These are phyloP conservation scores for Dryococelus australis DNA, from an alignment of 2,888 invertebrate genomes.

Conservation along the genomic window DNA sequence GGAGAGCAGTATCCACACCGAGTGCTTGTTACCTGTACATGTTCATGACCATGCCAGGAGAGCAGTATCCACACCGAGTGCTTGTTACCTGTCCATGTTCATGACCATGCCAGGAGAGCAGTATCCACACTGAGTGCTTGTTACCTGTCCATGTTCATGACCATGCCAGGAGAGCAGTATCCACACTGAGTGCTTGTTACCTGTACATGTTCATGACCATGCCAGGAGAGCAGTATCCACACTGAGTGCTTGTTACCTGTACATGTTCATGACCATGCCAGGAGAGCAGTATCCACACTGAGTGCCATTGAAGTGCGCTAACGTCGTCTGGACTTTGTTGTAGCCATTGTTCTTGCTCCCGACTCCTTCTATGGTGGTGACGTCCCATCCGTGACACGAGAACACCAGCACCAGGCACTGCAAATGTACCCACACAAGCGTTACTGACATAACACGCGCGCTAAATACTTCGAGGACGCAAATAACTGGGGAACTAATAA, in stretches of 20 bases:
- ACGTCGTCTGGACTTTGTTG: slow-evolving; percentile 70
- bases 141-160: slow-evolving; percentile 81
- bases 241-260: slow-evolving; percentile 66
- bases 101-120: slow-evolving; percentile 82
- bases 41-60: slow-evolving; percentile 80
- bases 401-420: slow-evolving; percentile 71
- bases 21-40: slow-evolving; percentile 78
- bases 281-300: slow-evolving; percentile 81
- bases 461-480: too few relatives aligned
- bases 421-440: slow-evolving; percentile 42
- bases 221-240: slow-evolving; percentile 79
- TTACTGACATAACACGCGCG: too few relatives aligned
- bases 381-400: slow-evolving; percentile 70
- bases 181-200: slow-evolving; percentile 80
- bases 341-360: slow-evolving; percentile 71
- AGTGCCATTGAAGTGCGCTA: slow-evolving; percentile 72
- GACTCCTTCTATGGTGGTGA: slow-evolving; percentile 76
- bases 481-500: too few relatives aligned
- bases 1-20: slow-evolving; percentile 81
- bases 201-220: slow-evolving; percentile 81
- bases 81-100: slow-evolving; percentile 81
- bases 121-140: slow-evolving; percentile 77
- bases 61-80: slow-evolving; percentile 78
- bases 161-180: slow-evolving; percentile 79
- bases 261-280: slow-evolving; percentile 81